These are phyloP conservation scores for Phengaris arion DNA, from an alignment of 2,888 invertebrate species.

Conservation along the genomic window DNA sequence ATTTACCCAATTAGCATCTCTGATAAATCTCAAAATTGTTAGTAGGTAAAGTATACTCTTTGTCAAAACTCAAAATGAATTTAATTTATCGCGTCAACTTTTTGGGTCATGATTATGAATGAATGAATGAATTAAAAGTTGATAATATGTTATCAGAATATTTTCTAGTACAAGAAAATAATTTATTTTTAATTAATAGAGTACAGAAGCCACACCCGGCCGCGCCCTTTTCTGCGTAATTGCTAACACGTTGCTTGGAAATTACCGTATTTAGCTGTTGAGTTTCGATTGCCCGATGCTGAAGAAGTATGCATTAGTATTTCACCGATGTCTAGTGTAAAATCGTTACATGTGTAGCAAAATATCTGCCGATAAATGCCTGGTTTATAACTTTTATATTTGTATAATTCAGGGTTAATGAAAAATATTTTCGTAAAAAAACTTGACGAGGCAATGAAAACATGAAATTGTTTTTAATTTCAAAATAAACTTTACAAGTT, in stretches of 20 bases:
- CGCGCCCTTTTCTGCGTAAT: constrained; percentile 20
- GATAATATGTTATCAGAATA: neutral
- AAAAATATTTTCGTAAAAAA: too few relatives aligned
- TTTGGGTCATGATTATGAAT: too few relatives aligned
- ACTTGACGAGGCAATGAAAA: too few relatives aligned
- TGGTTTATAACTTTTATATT: neutral
- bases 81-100: too few relatives aligned
- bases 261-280: constrained; percentile 14
- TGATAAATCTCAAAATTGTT: too few relatives aligned
- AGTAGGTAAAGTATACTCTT: too few relatives aligned
- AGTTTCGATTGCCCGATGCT: neutral
- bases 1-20: too few relatives aligned
- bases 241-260: constrained; percentile 21
- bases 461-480: too few relatives aligned
- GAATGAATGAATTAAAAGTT: neutral
- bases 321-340: neutral
- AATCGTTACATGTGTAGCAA: neutral
- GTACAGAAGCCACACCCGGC: constrained; percentile 1
- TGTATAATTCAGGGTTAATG: neutral
- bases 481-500: too few relatives aligned
- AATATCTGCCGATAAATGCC: neutral
- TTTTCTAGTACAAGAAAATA: neutral
- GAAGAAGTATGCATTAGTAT: constrained; percentile 4
- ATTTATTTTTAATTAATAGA: constrained; percentile 5
- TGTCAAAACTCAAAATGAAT: too few relatives aligned